A percentile compares a stretch with the other conserved stretches of the same genome.
Evolutionary conservation across 2,113 vertebrate species (phyloP).

Genomic region (Notiomystis cincta): DNA sequence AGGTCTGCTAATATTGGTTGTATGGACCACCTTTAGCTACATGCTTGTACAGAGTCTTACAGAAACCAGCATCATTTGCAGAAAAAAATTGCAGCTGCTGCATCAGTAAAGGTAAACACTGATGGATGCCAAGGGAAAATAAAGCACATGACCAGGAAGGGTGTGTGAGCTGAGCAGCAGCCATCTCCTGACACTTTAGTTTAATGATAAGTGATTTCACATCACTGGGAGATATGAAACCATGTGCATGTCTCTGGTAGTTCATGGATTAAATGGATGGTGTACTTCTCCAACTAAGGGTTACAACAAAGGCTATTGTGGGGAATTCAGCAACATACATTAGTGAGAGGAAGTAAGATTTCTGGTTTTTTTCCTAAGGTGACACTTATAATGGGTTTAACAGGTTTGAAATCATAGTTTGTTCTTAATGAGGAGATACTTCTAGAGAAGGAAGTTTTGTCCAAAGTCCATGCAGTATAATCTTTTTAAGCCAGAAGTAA

Average conservation of each 20-base stretch:
- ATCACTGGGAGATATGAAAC: neutral
- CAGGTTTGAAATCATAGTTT: neutral
- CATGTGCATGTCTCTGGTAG: neutral
- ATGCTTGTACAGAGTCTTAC: neutral
- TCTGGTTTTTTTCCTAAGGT: slow-evolving; percentile 10
- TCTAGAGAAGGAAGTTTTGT: neutral
- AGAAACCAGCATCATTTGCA: neutral
- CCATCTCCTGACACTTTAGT: neutral
- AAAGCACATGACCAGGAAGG: neutral
- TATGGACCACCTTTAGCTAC: neutral
- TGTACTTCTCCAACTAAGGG: neutral
- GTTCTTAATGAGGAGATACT: neutral
- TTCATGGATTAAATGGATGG: neutral
- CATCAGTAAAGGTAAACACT: neutral
- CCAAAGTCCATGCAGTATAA: neutral
- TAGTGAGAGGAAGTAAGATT: neutral
- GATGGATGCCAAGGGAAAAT: neutral
- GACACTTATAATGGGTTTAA: neutral
- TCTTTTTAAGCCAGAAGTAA: neutral
- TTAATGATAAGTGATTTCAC: neutral
- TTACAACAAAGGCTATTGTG: neutral
- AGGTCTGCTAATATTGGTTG: neutral
- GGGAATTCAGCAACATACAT: neutral
- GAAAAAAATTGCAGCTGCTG: neutral
- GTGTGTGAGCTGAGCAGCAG: neutral